Evolutionary conservation across 2,797 vertebrate species (phyloP), one percentile per base, ranked within the genome.

Genomic region (Leuciscus waleckii): DNA sequence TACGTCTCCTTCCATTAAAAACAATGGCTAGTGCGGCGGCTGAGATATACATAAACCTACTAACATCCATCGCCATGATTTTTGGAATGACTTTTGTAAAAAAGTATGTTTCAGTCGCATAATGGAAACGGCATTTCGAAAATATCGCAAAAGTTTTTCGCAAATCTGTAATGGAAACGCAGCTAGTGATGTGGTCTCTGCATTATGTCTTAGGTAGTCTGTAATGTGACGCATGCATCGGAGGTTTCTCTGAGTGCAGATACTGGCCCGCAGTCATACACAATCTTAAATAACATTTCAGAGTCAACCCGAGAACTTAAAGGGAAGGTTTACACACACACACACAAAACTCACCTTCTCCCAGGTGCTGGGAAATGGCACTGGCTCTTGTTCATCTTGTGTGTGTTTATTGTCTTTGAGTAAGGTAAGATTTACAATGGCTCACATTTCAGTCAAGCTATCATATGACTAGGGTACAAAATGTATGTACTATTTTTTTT

Each of bases 231-330:
- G 3, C 23, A 51, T 16, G 14, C 29, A 54, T 17, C 26, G 32
- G 39, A 69, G 46, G 65, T 35, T 70, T 70, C 79, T 81, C 67
- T 41, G 65, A 79, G 37, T 29, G 61, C 63, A 68, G 43, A 81
- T 3, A 56, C 9, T 70, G 8, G 46, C 14, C 21, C 51, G 46
- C 5, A 23, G 51, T 58, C 51, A 75, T 26, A 14, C 23, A 13
- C 7, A 23, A 17, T 69, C 29, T 46, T 19, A 35, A 68, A 29
- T 1, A 1, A 61, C 35, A 39, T 41, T 61, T 56, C 21, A 26
- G 75, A 78, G 35, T 16, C 5, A 5, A 79, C 23, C 39, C 1
- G 7, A 9, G 41, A 46, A 29, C 41, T 43, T 71, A 43, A 43
- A 71, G 3, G 6, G 13, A 26, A 43, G 23, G 39, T n/a, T 46